Conservation (phyloP, 2,888 invertebrate species). For the Odontomyia ornata region DNA sequence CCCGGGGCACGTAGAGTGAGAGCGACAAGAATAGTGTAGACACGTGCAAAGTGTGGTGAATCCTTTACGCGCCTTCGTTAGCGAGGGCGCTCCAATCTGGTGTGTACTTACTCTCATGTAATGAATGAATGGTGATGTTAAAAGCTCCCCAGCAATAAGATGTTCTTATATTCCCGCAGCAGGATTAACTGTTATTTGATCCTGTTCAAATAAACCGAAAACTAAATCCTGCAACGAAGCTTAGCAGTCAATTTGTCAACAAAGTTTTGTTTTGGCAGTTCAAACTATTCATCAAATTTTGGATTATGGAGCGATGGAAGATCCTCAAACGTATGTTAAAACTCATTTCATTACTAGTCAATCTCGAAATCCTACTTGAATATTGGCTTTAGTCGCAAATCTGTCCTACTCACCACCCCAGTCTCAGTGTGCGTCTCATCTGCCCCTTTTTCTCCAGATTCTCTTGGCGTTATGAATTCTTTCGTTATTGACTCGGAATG, state of each 20-base stretch:
- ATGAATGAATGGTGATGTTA: constrained; percentile 28
- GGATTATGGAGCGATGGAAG: neutral
- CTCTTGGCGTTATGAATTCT: too few species aligned
- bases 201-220: too few species aligned
- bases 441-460: too few species aligned
- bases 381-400: neutral
- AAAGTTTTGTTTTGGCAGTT: too few species aligned
- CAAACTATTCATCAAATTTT: too few species aligned
- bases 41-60: constrained; percentile 30
- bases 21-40: neutral
- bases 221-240: too few species aligned
- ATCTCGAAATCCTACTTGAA: neutral
- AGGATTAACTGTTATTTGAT: too few species aligned
- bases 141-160: neutral
- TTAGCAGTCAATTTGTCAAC: too few species aligned
- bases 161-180: neutral
- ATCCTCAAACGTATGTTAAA: constrained; percentile 5
- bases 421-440: too few species aligned
- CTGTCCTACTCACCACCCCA: neutral
- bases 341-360: neutral
- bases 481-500: too few species aligned
- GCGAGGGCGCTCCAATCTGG: neutral
- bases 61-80: constrained; percentile 10
- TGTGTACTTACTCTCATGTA: constrained; percentile 19
- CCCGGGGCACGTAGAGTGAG: constrained; percentile 7